phyloP scores from a whole-genome alignment of 2,113 vertebrate genomes.

The Marmota monax region DNA sequence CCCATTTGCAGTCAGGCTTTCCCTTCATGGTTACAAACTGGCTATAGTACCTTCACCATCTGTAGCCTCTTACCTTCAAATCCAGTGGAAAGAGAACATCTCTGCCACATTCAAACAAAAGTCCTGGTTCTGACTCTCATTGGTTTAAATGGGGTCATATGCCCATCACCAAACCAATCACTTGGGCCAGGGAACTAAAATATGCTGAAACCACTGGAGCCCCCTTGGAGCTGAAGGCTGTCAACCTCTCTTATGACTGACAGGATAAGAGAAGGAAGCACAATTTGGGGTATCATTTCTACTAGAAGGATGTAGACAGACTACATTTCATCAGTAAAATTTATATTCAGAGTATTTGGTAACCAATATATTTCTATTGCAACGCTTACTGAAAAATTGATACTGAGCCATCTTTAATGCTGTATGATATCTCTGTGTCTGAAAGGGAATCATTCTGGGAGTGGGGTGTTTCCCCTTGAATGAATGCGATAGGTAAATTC shows the following conservation, averaged over 20 bases:
- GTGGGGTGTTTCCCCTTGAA: background rate
- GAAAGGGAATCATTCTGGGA: background rate
- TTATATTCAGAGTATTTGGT: background rate
- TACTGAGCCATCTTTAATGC: background rate
- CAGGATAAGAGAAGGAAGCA: background rate
- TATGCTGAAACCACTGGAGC: background rate
- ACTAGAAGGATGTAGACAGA: background rate
- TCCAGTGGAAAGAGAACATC: background rate
- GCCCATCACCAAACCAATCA: background rate
- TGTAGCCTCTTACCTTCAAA: conserved; percentile 15
- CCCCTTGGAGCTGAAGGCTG: background rate
- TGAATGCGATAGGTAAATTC: background rate
- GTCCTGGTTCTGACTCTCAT: background rate
- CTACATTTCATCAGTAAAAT: conserved; percentile 38
- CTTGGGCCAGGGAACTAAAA: background rate
- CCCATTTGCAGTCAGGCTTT: background rate
- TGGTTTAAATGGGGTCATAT: background rate
- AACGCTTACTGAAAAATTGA: background rate
- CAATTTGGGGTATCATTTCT: background rate
- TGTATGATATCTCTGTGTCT: background rate
- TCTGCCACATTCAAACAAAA: background rate
- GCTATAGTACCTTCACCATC: background rate
- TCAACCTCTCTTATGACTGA: background rate
- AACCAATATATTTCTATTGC: background rate
- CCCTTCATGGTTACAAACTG: background rate